phyloP scores from a whole-genome alignment of 2,888 invertebrate species.

The Tigriopus californicus region DNA sequence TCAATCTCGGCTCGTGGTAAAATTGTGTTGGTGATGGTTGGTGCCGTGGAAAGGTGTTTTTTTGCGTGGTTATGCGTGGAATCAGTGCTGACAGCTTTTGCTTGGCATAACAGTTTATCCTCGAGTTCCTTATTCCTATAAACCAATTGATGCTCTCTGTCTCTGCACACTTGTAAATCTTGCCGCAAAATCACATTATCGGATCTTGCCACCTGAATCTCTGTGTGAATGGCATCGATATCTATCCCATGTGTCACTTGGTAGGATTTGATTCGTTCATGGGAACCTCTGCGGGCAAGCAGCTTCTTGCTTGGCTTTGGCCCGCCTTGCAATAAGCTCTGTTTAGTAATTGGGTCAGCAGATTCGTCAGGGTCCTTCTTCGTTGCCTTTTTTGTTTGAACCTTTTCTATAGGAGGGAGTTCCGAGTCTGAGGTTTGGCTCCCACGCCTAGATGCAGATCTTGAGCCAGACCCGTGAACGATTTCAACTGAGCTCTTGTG shows the following conservation, averaged over 20 bases:
- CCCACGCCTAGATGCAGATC: neutral
- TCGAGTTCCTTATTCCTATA: neutral
- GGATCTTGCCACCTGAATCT: constrained; percentile 2
- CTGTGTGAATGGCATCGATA: neutral
- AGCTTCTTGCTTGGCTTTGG: no score
- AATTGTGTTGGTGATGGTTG: no score
- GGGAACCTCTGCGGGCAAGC: neutral
- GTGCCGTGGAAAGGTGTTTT: no score
- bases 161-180: constrained; percentile 6
- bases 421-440: neutral
- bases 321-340: neutral
- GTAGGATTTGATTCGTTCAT: neutral
- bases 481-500: neutral
- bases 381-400: neutral
- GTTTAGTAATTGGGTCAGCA: neutral
- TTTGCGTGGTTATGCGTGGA: no score
- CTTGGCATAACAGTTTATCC: neutral
- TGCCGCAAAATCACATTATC: constrained; percentile 7
- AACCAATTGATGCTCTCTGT: constrained; percentile 5
- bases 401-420: constrained; percentile 2
- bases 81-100: no score
- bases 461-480: neutral
- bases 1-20: no score
- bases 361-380: neutral
- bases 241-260: neutral